These are phyloP conservation scores for Caenorhabditis inopinata DNA, from an alignment of 1,140 invertebrate genomes.

Conservation along the genomic window DNA sequence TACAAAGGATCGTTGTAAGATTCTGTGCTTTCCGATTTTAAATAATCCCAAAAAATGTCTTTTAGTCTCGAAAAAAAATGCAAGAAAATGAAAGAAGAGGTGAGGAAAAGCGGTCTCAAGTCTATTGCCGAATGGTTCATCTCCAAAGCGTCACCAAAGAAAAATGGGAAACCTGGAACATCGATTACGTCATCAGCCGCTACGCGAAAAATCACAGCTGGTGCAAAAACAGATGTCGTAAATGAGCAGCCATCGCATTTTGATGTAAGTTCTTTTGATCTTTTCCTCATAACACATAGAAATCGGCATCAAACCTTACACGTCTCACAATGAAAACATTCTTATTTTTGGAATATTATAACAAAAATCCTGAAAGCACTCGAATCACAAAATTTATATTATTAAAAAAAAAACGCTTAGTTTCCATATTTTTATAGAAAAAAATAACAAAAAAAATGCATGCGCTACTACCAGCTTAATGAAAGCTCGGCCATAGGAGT, in stretches of 20 bases:
- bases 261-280: slow-evolving; percentile 16
- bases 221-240: background rate
- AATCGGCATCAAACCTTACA: background rate
- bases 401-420: too few species aligned
- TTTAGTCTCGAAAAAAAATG: slow-evolving; percentile 36
- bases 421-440: too few species aligned
- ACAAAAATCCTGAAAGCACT: too few species aligned
- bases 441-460: too few species aligned
- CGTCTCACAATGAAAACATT: too few species aligned
- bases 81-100: background rate
- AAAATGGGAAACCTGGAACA: background rate
- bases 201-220: background rate
- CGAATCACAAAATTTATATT: too few species aligned
- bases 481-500: too few species aligned
- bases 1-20: slow-evolving; percentile 37
- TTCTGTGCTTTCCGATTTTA: too few species aligned
- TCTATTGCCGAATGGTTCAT: slow-evolving; percentile 17
- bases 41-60: background rate
- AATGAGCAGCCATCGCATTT: background rate
- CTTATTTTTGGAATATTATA: too few species aligned
- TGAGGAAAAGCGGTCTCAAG: background rate
- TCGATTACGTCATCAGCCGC: background rate
- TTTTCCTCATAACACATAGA: background rate
- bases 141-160: background rate
- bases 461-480: too few species aligned